Evolutionary conservation across 2,113 vertebrate genomes (phyloP), one percentile per base, ranked within the genome.

Genomic region (Mormyrus iriodes): DNA sequence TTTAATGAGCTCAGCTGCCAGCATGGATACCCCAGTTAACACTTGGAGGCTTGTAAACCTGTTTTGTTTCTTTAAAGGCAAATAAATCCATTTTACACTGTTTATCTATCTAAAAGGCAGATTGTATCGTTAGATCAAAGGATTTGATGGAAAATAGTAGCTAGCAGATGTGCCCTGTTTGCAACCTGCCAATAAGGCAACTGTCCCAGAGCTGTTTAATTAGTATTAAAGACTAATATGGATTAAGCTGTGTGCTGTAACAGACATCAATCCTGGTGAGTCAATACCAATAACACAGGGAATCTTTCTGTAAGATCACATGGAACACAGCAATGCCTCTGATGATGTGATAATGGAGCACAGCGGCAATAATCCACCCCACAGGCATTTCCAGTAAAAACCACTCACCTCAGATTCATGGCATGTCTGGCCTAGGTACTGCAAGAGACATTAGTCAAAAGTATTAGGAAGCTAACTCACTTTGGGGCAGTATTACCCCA

Each of bases 211-310:
- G 90, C 88, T 88, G 88, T 93, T 92, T 94, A 93, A 94, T 93
- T 93, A 90, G 90, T 91, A 92, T 94, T 92, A 92, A 91, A 92
- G 58, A 85, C 92, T 90, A 61, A 91, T 92, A 65, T 93, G 88
- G 90, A 84, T 94, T 92, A 93, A 93, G 92, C 7, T 19, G 85
- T 88, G 8, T 44, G 88, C 69, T 90, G 51, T 12, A 90, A 92
- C 90, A 90, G 84, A 92, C 53, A 90, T 89, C 88, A 92, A 89
- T 92, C 51, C 42, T 88, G 88, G 85, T 84, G 93, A 93, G 42
- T 79, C 88, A 90, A 76, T 89, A 21, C 76, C 86, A 90, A 92
- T 91, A 90, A 89, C 48, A 90, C 79, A 91, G 86, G 87, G 90
- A 91, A 91, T 91, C 92, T 92, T 82, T 69, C 90, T 19, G 86